A percentile compares a stretch with the other conserved stretches of the same genome.
These are phyloP conservation scores for Esox lucius DNA, from an alignment of 2,797 vertebrate species.

Conservation along the genomic window DNA sequence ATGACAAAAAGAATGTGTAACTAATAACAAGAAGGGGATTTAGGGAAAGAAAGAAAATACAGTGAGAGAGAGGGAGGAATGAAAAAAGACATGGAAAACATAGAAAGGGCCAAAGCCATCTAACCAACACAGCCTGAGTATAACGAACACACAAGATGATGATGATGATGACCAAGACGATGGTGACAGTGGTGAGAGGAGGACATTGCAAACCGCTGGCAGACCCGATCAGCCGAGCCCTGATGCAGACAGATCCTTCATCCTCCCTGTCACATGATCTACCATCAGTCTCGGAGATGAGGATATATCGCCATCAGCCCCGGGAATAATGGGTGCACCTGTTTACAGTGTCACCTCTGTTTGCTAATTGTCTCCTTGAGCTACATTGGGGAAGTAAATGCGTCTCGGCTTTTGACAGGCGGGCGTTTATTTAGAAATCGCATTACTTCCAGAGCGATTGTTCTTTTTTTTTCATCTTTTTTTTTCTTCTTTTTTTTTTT, in stretches of 20 bases:
- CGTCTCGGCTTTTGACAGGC: constrained; percentile 90
- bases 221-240: constrained; percentile 85
- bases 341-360: constrained; percentile 99
- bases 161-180: constrained; percentile 5
- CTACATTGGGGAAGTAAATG: constrained; percentile 88
- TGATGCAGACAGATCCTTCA: constrained; percentile 92
- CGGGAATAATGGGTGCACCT: constrained; percentile 98
- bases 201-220: constrained; percentile 52
- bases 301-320: constrained; percentile 96
- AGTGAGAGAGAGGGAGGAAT: constrained; percentile 25
- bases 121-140: neutral
- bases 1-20: constrained; percentile 66
- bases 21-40: constrained; percentile 69
- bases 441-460: constrained; percentile 91
- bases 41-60: constrained; percentile 64
- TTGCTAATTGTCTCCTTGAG: constrained; percentile 99
- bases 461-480: too few species aligned
- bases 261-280: constrained; percentile 89
- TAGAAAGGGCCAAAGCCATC: neutral
- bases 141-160: constrained; percentile 17
- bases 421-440: constrained; percentile 94
- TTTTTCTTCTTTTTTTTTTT: constrained; percentile 77
- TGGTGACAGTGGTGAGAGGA: neutral
- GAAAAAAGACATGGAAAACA: constrained; percentile 17
- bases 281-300: constrained; percentile 91